Percentiles rank a stretch among this genome's conserved stretches.
Evolutionary conservation across 2,888 invertebrate genomes (phyloP).

Genomic region (Oscheius sp.): DNA sequence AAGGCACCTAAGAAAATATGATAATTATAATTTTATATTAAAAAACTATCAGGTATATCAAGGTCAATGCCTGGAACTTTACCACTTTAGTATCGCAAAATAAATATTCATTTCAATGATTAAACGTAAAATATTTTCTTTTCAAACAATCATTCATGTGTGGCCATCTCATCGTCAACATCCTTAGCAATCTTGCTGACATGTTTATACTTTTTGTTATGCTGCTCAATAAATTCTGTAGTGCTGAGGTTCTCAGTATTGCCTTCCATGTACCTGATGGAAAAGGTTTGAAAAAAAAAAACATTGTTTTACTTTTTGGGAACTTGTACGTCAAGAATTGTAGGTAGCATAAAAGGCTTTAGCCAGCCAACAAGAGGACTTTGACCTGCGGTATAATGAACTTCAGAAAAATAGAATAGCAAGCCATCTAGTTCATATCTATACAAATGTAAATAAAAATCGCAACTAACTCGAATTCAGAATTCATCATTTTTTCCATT

Average conservation of each 20-base stretch:
- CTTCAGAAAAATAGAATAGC: constrained; percentile 86
- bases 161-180: constrained; percentile 4
- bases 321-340: constrained; percentile 54
- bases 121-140: neutral
- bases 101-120: neutral
- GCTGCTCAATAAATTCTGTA: constrained; percentile 56
- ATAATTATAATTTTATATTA: too few relatives aligned
- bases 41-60: neutral
- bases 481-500: constrained; percentile 56
- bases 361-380: constrained; percentile 93
- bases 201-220: constrained; percentile 56
- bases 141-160: neutral
- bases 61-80: neutral
- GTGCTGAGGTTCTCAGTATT: constrained; percentile 29
- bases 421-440: constrained; percentile 81
- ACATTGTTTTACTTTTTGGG: constrained; percentile 33
- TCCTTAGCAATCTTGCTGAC: constrained; percentile 33
- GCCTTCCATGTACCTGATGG: constrained; percentile 12
- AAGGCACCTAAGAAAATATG: neutral
- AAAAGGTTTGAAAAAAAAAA: neutral
- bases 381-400: constrained; percentile 79
- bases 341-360: constrained; percentile 74
- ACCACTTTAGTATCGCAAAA: neutral
- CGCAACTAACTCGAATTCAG: constrained; percentile 23
- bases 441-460: constrained; percentile 26